Conservation (phyloP, 2,888 invertebrate species). For the Eristalinus sepulchralis region DNA sequence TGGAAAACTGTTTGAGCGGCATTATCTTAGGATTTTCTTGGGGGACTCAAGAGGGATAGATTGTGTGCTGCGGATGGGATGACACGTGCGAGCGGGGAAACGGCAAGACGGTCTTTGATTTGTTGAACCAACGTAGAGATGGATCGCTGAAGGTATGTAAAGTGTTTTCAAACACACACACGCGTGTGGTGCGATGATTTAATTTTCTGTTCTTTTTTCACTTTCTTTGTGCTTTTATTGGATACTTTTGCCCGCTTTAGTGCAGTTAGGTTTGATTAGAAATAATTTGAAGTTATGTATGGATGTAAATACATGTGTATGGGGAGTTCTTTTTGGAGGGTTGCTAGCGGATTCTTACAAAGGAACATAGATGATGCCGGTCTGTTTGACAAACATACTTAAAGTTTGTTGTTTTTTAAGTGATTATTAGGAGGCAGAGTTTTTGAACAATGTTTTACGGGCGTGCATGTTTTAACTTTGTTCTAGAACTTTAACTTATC, state of each 20-base stretch:
- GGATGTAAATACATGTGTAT: not conserved
- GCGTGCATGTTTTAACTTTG: not conserved
- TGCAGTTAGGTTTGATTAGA: slow-evolving; percentile 10
- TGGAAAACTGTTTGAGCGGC: slow-evolving; percentile 59
- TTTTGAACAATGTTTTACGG: no score
- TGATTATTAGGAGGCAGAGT: not conserved
- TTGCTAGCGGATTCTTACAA: not conserved
- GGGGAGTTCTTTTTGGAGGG: not conserved
- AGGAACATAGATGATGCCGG: not conserved
- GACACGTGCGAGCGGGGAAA: slow-evolving; percentile 37
- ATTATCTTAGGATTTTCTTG: slow-evolving; percentile 51
- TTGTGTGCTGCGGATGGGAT: not conserved
- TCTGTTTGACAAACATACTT: not conserved
- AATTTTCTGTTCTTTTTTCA: slow-evolving; percentile 30
- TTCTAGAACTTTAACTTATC: no score
- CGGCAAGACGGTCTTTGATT: not conserved
- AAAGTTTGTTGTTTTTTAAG: not conserved
- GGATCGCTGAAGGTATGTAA: slow-evolving; percentile 9
- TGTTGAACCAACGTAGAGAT: slow-evolving; percentile 1
- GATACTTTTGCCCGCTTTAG: not conserved
- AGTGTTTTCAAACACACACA: not conserved
- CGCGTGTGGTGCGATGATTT: slow-evolving; percentile 1
- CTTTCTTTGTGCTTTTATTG: slow-evolving; percentile 41
- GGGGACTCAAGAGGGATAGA: not conserved
- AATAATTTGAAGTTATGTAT: slow-evolving; percentile 1